phyloP scores from a whole-genome alignment of 2,888 invertebrate species.

The Petrophora chlorosata region DNA sequence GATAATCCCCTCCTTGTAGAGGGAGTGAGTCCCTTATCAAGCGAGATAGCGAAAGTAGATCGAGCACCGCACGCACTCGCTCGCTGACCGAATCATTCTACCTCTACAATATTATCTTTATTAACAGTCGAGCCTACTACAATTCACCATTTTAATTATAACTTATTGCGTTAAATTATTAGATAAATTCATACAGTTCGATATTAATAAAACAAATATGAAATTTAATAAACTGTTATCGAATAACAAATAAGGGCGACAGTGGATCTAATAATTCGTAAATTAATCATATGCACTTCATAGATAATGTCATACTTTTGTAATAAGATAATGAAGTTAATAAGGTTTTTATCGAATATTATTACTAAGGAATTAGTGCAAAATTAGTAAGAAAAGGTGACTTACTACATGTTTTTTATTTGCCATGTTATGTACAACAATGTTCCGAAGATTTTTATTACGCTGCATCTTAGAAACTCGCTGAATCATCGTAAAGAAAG shows the following conservation, averaged over 20 bases:
- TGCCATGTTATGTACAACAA: too few relatives aligned
- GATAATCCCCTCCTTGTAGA: constrained; percentile 61
- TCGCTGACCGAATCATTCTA: constrained; percentile 57
- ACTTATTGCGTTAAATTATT: constrained; percentile 56
- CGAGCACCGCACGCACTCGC: constrained; percentile 59
- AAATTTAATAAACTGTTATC: constrained; percentile 79
- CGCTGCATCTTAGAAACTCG: too few relatives aligned
- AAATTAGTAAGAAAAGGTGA: too few relatives aligned
- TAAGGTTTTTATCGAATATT: constrained; percentile 17
- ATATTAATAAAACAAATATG: constrained; percentile 58
- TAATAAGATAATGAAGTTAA: constrained; percentile 21
- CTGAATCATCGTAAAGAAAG: too few relatives aligned
- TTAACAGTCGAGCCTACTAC: constrained; percentile 58
- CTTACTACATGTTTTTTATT: too few relatives aligned
- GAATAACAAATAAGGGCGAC: constrained; percentile 61
- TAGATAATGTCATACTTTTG: constrained; percentile 36
- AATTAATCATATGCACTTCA: constrained; percentile 64
- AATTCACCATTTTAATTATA: constrained; percentile 70
- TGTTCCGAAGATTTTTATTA: too few relatives aligned
- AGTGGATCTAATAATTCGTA: constrained; percentile 63
- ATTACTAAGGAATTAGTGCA: constrained; percentile 2
- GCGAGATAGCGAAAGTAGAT: constrained; percentile 71
- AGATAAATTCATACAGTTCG: constrained; percentile 61
- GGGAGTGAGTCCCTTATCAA: constrained; percentile 67
- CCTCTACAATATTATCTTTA: constrained; percentile 63